phyloP scores from a whole-genome alignment of 2,113 vertebrate genomes.

The Lepidiolamprologus cunningtoni region DNA sequence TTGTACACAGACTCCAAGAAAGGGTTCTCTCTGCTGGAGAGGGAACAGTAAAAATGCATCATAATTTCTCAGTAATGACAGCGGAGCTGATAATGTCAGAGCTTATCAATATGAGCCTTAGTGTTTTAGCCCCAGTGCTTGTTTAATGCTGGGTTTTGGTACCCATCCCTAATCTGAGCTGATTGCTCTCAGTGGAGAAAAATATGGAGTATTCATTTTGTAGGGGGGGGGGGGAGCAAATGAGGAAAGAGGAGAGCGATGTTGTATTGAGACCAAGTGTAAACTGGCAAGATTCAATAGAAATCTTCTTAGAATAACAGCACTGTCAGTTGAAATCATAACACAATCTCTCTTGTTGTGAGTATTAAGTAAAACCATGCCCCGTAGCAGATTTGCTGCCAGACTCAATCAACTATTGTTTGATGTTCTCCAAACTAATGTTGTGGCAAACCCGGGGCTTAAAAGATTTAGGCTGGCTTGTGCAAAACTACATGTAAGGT shows the following conservation, averaged over 20 bases:
- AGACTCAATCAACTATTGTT: background rate
- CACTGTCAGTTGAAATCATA: conserved; percentile 2
- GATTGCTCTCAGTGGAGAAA: background rate
- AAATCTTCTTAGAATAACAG: background rate
- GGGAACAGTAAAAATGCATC: background rate
- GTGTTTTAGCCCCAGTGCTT: background rate
- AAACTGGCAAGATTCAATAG: background rate
- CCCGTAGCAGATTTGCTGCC: background rate
- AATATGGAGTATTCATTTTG: background rate
- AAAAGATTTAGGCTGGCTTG: background rate
- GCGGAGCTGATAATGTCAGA: background rate
- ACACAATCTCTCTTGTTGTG: background rate
- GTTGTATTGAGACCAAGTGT: background rate
- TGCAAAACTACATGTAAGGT: background rate
- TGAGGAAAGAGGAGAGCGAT: background rate
- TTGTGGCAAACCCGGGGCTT: background rate
- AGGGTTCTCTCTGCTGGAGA: background rate
- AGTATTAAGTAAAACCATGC: background rate
- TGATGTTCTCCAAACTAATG: background rate
- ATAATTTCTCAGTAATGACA: background rate
- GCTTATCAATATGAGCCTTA: background rate
- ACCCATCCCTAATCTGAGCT: background rate
- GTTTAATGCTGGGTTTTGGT: background rate
- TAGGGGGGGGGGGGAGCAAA: background rate
- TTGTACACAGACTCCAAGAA: background rate